Conservation (phyloP, 2,113 vertebrate species). For the Mungos mungo region DNA sequence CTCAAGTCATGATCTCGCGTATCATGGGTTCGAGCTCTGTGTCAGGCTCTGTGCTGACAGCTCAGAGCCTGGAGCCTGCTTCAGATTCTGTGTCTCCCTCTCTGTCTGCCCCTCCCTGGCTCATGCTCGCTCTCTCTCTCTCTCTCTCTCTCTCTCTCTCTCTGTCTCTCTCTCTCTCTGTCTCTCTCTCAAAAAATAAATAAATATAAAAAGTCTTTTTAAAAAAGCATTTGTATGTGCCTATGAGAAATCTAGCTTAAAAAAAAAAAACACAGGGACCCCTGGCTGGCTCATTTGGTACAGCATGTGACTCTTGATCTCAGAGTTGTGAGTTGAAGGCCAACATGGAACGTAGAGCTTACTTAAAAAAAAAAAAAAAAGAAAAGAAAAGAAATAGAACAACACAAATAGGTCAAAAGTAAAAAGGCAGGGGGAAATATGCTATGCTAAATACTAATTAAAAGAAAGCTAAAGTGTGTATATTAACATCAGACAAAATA, state of each 20-base stretch:
- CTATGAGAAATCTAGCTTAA: not conserved
- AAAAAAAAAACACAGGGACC: not conserved
- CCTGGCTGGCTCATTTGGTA: not conserved
- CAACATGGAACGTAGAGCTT: not conserved
- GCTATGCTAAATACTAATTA: not conserved
- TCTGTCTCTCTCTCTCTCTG: too few relatives aligned
- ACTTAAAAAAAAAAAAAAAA: not conserved
- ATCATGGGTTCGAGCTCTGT: too few relatives aligned
- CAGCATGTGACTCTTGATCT: not conserved
- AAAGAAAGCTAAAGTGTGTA: not conserved
- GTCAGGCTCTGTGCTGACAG: too few relatives aligned
- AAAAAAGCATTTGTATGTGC: not conserved
- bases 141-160: too few relatives aligned
- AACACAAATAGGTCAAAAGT: not conserved
- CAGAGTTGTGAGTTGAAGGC: not conserved
- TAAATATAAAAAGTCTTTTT: not conserved
- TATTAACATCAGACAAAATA: not conserved
- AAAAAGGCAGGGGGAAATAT: not conserved
- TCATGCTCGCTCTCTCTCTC: too few relatives aligned
- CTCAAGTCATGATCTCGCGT: too few relatives aligned
- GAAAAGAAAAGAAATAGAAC: not conserved
- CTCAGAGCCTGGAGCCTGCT: too few relatives aligned
- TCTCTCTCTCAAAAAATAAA: too few relatives aligned
- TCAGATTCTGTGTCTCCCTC: too few relatives aligned
- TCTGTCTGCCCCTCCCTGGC: too few relatives aligned